Percentiles rank a stretch among this genome's conserved stretches.
These are phyloP conservation scores for Natrix natrix DNA, from an alignment of 2,797 vertebrate genomes.

Conservation along the genomic window DNA sequence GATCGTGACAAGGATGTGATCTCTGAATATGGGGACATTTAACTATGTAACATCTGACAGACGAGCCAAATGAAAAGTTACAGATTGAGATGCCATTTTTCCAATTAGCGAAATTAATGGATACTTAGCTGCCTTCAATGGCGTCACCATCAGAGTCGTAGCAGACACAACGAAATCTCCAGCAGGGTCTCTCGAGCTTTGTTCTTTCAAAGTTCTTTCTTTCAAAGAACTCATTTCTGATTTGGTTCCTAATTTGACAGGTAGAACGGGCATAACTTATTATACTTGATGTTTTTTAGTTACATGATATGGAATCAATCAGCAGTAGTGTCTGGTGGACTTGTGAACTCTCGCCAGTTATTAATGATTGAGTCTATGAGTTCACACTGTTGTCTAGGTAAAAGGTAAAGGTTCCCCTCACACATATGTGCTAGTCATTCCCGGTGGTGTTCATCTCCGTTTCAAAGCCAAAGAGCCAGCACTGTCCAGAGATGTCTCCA, in stretches of 20 bases:
- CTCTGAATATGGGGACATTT: background rate
- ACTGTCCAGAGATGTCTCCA: too few species aligned
- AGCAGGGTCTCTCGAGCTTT: background rate
- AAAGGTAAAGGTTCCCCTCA: too few species aligned
- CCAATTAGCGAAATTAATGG: constrained; percentile 28
- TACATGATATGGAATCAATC: background rate
- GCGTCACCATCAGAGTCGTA: background rate
- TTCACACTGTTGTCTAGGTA: background rate
- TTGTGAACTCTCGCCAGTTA: background rate
- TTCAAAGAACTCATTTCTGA: background rate
- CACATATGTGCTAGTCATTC: too few species aligned
- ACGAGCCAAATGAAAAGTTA: constrained; percentile 14
- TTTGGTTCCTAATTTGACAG: constrained; percentile 12
- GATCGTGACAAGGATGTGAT: background rate
- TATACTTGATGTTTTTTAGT: background rate
- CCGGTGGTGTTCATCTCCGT: too few species aligned
- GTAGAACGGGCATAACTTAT: constrained; percentile 2
- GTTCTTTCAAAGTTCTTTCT: background rate
- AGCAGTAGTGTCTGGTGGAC: background rate
- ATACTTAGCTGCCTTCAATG: background rate
- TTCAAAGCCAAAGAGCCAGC: too few species aligned
- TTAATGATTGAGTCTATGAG: background rate
- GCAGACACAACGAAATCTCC: background rate
- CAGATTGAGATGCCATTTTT: background rate
- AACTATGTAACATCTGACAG: background rate